A percentile compares a stretch with the other conserved stretches of the same genome.
These are phyloP conservation scores for Chondrilla cf. caribensis DNA, from an alignment of 37 sponge, comb jelly and placozoan genomes.

Conservation along the genomic window DNA sequence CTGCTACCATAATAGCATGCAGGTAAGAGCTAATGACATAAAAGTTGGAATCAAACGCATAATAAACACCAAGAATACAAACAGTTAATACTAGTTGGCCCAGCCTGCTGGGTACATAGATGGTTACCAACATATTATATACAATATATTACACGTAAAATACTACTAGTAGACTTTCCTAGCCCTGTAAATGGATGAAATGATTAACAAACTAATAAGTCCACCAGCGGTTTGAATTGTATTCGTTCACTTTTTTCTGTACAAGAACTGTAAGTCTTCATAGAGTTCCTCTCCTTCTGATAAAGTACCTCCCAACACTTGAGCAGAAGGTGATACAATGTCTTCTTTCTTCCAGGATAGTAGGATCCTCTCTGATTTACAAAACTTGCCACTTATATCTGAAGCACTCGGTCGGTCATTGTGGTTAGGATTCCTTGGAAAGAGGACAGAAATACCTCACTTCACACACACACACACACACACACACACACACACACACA, in stretches of 20 bases:
- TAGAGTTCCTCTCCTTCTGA: neutral
- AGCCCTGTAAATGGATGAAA: too few relatives aligned
- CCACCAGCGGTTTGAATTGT: too few relatives aligned
- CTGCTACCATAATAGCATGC: too few relatives aligned
- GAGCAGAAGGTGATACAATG: neutral
- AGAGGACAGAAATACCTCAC: neutral
- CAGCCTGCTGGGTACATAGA: too few relatives aligned
- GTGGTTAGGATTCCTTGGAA: neutral
- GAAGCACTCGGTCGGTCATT: slow-evolving; percentile 5
- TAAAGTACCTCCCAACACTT: neutral
- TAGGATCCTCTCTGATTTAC: slow-evolving; percentile 10
- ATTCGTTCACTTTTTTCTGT: neutral
- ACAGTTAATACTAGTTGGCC: too few relatives aligned
- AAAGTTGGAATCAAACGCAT: too few relatives aligned
- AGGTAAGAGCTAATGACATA: too few relatives aligned
- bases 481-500: neutral
- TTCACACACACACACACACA: neutral
- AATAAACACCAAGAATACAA: too few relatives aligned
- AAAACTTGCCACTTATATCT: slow-evolving; percentile 4
- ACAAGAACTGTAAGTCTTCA: neutral
- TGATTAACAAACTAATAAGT: too few relatives aligned
- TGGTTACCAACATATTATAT: too few relatives aligned
- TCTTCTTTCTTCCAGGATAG: slow-evolving; percentile 14
- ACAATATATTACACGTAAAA: too few relatives aligned
- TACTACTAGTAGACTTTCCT: too few relatives aligned